Conservation (phyloP, 2,113 vertebrate genomes). For the Camarhynchus parvulus region DNA sequence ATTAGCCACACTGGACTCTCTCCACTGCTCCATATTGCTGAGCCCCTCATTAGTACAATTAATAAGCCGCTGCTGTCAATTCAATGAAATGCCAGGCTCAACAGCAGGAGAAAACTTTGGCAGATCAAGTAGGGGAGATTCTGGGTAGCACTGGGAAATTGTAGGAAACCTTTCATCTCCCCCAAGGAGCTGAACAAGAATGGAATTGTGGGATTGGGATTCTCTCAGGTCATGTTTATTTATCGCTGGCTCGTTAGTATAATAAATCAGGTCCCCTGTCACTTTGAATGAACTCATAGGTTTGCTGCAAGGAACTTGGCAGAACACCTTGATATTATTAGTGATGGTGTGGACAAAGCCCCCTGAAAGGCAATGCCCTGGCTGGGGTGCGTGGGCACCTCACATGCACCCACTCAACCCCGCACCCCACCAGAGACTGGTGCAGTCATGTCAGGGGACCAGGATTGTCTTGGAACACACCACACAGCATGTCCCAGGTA, state of each 20-base stretch:
- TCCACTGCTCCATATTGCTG: conserved; percentile 35
- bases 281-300: conserved; percentile 58
- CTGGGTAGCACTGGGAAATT: conserved; percentile 52
- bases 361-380: conserved; percentile 50
- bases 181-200: conserved; percentile 34
- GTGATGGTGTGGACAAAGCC: conserved; percentile 34
- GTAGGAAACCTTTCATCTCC: conserved; percentile 65
- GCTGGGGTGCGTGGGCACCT: not conserved
- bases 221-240: conserved; percentile 64
- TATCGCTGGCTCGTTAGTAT: conserved; percentile 57
- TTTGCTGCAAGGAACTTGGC: conserved; percentile 67
- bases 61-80: conserved; percentile 66
- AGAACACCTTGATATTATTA: conserved; percentile 73
- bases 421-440: rapidly evolving
- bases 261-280: conserved; percentile 73
- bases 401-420: not conserved
- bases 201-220: conserved; percentile 60
- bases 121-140: conserved; percentile 49
- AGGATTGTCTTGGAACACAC: not conserved
- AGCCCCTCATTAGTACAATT: conserved; percentile 78
- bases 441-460: not conserved
- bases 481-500: not conserved
- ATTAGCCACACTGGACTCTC: conserved; percentile 68
- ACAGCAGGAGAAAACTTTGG: conserved; percentile 66
- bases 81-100: conserved; percentile 62